phyloP scores from a whole-genome alignment of 2,113 vertebrate species.

The Pedetes capensis region DNA sequence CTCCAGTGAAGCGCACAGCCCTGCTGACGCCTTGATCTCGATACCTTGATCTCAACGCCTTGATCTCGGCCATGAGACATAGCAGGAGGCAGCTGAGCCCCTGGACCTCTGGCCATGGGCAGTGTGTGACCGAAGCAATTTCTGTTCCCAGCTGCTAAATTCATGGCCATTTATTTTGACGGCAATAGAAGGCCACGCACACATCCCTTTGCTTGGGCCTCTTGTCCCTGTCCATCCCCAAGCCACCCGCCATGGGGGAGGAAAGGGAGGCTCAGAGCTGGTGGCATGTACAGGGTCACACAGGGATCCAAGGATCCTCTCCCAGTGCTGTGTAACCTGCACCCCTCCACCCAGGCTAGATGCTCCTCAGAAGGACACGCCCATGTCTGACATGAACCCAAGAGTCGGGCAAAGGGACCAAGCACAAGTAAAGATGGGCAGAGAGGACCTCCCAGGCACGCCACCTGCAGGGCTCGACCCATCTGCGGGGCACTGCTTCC shows the following conservation, averaged over 20 bases:
- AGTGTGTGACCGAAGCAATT: background rate
- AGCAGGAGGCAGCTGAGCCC: background rate
- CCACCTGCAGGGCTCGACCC: too few species aligned
- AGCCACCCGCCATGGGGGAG: background rate
- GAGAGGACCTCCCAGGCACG: accelerated
- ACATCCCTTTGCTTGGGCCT: too few species aligned
- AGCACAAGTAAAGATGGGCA: accelerated
- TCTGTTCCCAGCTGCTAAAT: background rate
- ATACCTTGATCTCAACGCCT: background rate
- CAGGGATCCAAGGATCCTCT: background rate
- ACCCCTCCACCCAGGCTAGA: accelerated
- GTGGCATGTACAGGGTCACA: accelerated
- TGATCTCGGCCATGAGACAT: background rate
- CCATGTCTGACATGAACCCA: background rate
- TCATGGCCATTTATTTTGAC: accelerated
- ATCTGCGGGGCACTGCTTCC: background rate
- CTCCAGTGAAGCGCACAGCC: background rate
- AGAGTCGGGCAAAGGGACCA: background rate
- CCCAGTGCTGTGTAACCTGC: accelerated
- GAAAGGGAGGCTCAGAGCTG: background rate
- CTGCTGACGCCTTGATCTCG: background rate
- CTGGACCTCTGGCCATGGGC: background rate
- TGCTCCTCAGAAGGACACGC: accelerated
- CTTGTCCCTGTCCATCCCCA: background rate
- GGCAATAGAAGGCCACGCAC: background rate